A percentile compares a stretch with the other conserved stretches of the same genome.
phyloP scores from a whole-genome alignment of 1,140 invertebrate species.

The Mactra quadrangularis region DNA sequence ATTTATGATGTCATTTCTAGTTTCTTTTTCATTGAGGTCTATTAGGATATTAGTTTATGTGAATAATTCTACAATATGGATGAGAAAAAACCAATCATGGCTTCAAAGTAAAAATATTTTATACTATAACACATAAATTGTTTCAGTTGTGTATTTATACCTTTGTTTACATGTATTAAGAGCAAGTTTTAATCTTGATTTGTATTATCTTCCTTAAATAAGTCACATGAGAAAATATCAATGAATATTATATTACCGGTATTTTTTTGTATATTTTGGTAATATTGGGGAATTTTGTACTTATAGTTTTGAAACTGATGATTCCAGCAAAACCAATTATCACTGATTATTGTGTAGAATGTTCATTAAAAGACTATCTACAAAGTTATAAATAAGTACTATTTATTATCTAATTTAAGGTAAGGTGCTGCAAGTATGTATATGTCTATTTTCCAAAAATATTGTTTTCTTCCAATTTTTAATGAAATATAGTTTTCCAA shows the following conservation, averaged over 20 bases:
- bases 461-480: not conserved
- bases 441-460: not conserved
- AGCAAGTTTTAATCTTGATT: not conserved
- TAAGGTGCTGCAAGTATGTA: not conserved
- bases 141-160: not conserved
- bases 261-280: not conserved
- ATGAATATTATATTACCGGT: not conserved
- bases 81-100: conserved; percentile 26
- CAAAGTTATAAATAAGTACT: no score
- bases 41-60: not conserved
- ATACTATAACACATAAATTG: not conserved
- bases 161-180: not conserved
- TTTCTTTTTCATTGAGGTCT: conserved; percentile 1
- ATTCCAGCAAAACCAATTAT: no score
- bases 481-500: not conserved
- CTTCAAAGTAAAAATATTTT: conserved; percentile 21
- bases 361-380: no score
- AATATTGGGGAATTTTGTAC: not conserved
- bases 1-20: not conserved
- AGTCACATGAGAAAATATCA: not conserved
- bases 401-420: no score
- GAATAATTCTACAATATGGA: not conserved
- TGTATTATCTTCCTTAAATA: not conserved
- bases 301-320: no score
- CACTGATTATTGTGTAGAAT: no score